Evolutionary conservation across 2,113 vertebrate genomes (phyloP).

Genomic region (Mastomys coucha): DNA sequence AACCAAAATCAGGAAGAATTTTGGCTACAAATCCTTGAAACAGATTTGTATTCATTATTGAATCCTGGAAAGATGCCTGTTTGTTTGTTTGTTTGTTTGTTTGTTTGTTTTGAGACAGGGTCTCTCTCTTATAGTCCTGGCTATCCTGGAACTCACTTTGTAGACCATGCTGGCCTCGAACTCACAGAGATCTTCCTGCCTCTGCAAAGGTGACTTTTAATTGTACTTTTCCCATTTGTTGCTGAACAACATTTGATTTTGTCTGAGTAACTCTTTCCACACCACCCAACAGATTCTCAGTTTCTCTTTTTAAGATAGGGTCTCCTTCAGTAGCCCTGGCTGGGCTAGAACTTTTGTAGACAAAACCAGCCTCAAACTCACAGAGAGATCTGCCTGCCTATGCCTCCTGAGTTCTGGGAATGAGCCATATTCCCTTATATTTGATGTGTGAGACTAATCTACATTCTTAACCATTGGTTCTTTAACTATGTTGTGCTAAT

Average conservation of each 20-base stretch:
- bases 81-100: background rate
- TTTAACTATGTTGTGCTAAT: conserved; percentile 14
- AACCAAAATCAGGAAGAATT: conserved; percentile 47
- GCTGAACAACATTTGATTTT: conserved; percentile 28
- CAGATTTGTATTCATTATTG: conserved; percentile 24
- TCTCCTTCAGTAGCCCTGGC: background rate
- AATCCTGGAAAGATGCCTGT: background rate
- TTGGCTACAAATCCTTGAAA: conserved; percentile 53
- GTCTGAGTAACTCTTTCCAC: background rate
- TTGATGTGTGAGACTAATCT: background rate
- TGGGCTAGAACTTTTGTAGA: background rate
- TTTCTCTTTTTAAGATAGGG: background rate
- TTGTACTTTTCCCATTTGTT: background rate
- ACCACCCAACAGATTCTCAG: background rate
- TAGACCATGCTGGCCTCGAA: background rate
- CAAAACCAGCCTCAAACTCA: background rate
- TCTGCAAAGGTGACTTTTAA: conserved; percentile 22
- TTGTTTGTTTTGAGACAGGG: background rate
- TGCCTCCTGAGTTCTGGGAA: too few species aligned
- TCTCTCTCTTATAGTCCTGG: background rate
- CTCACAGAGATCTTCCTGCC: background rate
- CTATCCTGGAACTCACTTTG: background rate
- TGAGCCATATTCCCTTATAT: background rate
- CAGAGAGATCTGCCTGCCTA: background rate
- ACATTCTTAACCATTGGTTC: conserved; percentile 1